These are phyloP conservation scores for Epizoanthus ramosus DNA, from an alignment of 92 coral and sea anemone genomes.

Conservation along the genomic window DNA sequence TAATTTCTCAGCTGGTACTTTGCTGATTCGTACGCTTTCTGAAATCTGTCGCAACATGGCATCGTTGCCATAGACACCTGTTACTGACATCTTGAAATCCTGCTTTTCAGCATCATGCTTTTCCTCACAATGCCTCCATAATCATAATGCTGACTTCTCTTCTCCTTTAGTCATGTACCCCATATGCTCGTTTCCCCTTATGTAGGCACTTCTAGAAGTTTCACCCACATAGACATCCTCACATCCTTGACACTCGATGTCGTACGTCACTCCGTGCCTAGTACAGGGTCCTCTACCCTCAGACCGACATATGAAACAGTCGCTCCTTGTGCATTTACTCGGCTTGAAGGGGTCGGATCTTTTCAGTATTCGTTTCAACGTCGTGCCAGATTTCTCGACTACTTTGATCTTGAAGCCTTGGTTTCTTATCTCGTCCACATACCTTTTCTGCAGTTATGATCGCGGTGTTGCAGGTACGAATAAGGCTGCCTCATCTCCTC, in stretches of 20 bases:
- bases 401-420: not conserved
- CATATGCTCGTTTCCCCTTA: no score
- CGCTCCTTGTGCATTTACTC: slow-evolving; percentile 42
- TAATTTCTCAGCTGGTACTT: no score
- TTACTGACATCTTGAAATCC: no score
- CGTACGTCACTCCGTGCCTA: slow-evolving; percentile 34
- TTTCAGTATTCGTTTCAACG: slow-evolving; percentile 45
- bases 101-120: no score
- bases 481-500: slow-evolving; percentile 36
- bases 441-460: slow-evolving; percentile 11
- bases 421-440: not conserved
- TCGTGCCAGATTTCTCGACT: no score
- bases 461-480: slow-evolving; percentile 45
- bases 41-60: no score
- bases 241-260: slow-evolving; percentile 42
- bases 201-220: no score
- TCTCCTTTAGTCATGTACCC: no score
- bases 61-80: no score
- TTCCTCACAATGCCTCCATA: no score
- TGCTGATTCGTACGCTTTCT: no score
- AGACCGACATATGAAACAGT: slow-evolving; percentile 35
- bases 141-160: no score
- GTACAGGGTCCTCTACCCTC: slow-evolving; percentile 42
- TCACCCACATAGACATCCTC: slow-evolving; percentile 31
- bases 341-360: slow-evolving; percentile 49